These are phyloP conservation scores for Cardiocondyla obscurior DNA, from an alignment of 1,140 invertebrate genomes.

Conservation along the genomic window DNA sequence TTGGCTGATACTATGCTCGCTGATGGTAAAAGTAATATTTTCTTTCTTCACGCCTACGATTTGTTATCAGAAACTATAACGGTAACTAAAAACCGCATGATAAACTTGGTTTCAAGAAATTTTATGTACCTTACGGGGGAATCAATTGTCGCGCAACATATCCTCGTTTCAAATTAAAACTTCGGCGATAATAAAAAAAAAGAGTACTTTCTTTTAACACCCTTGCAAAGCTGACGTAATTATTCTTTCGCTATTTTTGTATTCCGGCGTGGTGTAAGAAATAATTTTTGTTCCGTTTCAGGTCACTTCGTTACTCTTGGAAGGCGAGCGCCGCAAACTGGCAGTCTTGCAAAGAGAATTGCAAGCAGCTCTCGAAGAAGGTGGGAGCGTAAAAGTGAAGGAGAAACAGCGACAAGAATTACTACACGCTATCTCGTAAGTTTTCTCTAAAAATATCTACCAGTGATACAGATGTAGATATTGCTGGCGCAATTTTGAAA, in stretches of 20 bases:
- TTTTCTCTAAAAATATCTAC: slow-evolving; percentile 33
- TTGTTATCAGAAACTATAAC: not conserved
- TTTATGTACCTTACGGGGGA: not conserved
- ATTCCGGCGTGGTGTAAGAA: not conserved
- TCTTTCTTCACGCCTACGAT: not conserved
- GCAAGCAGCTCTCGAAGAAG: slow-evolving; percentile 86
- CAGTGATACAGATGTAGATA: not conserved
- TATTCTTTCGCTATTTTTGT: too few species aligned
- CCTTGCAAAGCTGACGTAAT: too few species aligned
- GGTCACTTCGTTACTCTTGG: slow-evolving; percentile 88
- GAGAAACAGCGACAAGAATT: slow-evolving; percentile 89
- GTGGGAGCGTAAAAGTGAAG: slow-evolving; percentile 87
- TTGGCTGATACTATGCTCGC: too few species aligned
- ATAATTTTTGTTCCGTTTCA: slow-evolving; percentile 75
- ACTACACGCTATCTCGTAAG: slow-evolving; percentile 88
- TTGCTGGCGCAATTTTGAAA: not conserved
- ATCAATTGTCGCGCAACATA: not conserved
- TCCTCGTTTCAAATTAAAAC: not conserved
- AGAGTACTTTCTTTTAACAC: too few species aligned
- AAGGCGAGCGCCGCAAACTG: slow-evolving; percentile 88
- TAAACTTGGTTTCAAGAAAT: not conserved
- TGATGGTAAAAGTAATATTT: slow-evolving; percentile 7
- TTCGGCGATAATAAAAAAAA: too few species aligned
- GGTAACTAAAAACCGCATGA: not conserved
- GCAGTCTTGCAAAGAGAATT: slow-evolving; percentile 88